phyloP scores from a whole-genome alignment of 2,113 vertebrate genomes.

The Neolamprologus longior region DNA sequence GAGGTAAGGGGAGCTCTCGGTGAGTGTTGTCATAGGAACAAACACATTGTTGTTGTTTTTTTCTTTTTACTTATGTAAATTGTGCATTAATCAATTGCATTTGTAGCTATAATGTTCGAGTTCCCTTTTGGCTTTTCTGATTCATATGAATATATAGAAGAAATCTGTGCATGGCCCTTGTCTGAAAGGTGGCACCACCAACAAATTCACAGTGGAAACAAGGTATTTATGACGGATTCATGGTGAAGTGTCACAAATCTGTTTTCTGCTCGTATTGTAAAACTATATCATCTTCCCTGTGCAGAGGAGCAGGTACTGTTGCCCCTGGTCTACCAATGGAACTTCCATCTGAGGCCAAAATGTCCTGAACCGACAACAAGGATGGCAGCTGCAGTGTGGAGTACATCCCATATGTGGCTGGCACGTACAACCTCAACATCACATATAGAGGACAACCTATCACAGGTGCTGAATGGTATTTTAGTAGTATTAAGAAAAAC shows the following conservation, averaged over 20 bases:
- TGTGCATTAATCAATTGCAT: background rate
- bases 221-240: conserved; percentile 57
- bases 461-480: conserved; percentile 65
- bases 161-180: conserved; percentile 78
- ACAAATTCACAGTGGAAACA: conserved; percentile 90
- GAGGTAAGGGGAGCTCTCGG: background rate
- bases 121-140: background rate
- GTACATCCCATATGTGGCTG: conserved; percentile 84
- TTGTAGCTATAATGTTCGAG: background rate
- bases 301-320: conserved; percentile 85
- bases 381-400: conserved; percentile 94
- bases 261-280: background rate
- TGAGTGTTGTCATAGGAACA: background rate
- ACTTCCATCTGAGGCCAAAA: conserved; percentile 90
- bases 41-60: background rate
- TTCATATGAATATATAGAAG: background rate
- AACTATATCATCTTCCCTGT: background rate
- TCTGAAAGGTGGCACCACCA: conserved; percentile 84
- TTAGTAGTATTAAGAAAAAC: background rate
- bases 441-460: conserved; percentile 88
- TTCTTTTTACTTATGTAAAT: background rate
- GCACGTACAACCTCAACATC: conserved; percentile 88
- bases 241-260: background rate
- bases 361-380: conserved; percentile 95
- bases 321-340: conserved; percentile 87